Evolutionary conservation across 30 jellyfish, hydroid and myxozoan species (phyloP), one percentile per base, ranked within the genome.

Genomic region (Chrysaora quinquecirrha): DNA sequence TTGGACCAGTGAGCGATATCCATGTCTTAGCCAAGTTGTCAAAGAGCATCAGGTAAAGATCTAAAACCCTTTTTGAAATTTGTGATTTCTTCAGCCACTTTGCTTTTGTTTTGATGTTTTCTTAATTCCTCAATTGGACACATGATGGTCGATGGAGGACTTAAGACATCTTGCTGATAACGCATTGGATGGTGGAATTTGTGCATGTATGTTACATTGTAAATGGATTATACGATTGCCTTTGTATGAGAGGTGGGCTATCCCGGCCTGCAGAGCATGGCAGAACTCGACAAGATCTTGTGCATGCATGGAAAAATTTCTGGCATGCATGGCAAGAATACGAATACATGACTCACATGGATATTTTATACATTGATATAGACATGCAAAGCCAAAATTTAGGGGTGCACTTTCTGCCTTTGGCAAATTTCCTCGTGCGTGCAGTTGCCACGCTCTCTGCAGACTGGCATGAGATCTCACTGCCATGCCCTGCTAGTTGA

Each of bases 1-100:
- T 38, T 93, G 98, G 98, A 75, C 93, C 23, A 86, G 96, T 30
- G 97, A 87, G 29, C 61, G 98, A 28, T 93, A 93, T 76, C 98
- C 98, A 19, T 93, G 98, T 64, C 88, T 93, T 64, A 87, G 97
- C 62, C 98, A 93, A 78, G 98, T 91, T 9, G 75, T 91, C 71
- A 82, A 87, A 48, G 98, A 91, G 34, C 87, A 91, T 73, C 97
- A 90, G 97, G 97, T 90, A 70, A 43, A 3, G 7, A 38, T 38
- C 54, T n/a, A n/a, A n/a, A n/a, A n/a, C n/a, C n/a, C n/a, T n/a
- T n/a, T n/a, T n/a, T n/a, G n/a, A n/a, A n/a, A n/a, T n/a, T n/a
- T n/a, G n/a, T n/a, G n/a, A n/a, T n/a, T n/a, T n/a, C n/a, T n/a
- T n/a, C n/a, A n/a, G n/a, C n/a, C n/a, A n/a, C n/a, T n/a, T n/a